Evolutionary conservation across 2,797 vertebrate genomes (phyloP), one percentile per base, ranked within the genome.

Genomic region (Propithecus deckenii): DNA sequence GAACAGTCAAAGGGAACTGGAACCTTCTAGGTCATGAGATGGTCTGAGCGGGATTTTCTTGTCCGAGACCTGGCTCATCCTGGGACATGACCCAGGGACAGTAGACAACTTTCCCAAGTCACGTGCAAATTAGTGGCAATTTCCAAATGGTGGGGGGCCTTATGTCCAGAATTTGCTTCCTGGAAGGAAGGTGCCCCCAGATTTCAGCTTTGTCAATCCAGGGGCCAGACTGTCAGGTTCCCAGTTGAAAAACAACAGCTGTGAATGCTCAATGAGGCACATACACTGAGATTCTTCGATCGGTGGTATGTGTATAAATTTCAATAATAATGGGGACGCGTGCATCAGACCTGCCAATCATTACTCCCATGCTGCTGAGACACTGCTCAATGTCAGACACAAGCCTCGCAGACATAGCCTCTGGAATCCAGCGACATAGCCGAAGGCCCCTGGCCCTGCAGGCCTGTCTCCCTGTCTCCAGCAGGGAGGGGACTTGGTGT

Each of bases 331-430:
- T 85, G 87, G 93, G 78, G 46, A 74, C 46, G 71, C 85, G 59
- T 93, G 93, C 74, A 85, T 94, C 93, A 96, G 91, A 91, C 63
- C 95, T 52, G 35, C 97, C 97, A 94, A 78, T 97, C 95, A 95
- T 57, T 35, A 46, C 57, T 46, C n/a, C 63, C 25, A 1, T 4
- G 79, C 63, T 14, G 12, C 65, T 1, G 46, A 96, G 86, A 89
- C 43, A 22, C 11, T 89, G 61, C 79, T 94, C 97, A 87, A 38
- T 80, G 69, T 96, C 92, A 96, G 61, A 81, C 32, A 13, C 76
- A 69, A 0, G 5, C 11, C 75, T 91, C 0, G 0, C 20, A 76
- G 84, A 79, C n/a, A 13, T 4, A 65, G 23, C 52, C 43, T 95
- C 83, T 84, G 59, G 75, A 76, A 79, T 65, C 25, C 35, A 75